Percentiles rank a stretch among this genome's conserved stretches.
Evolutionary conservation across 2,113 vertebrate species (phyloP).

Genomic region (Oostethus manadensis): DNA sequence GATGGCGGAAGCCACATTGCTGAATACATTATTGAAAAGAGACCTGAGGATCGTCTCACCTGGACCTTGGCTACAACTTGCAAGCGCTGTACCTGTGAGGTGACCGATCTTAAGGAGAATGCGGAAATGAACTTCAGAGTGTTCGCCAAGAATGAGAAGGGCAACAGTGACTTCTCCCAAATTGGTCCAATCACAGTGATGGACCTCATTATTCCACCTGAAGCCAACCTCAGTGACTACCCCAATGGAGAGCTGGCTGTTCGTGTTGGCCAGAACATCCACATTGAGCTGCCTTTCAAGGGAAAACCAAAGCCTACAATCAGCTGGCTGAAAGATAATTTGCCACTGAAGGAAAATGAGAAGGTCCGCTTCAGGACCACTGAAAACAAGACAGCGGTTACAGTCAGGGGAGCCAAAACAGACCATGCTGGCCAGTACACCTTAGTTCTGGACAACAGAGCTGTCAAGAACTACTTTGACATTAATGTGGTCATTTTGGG

Average conservation of each 20-base stretch:
- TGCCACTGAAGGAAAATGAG: slow-evolving; percentile 91
- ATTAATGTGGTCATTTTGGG: slow-evolving; percentile 87
- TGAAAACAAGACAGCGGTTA: slow-evolving; percentile 87
- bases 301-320: slow-evolving; percentile 90
- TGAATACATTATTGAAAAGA: slow-evolving; percentile 92
- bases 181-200: slow-evolving; percentile 88
- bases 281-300: slow-evolving; percentile 90
- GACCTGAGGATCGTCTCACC: slow-evolving; percentile 73
- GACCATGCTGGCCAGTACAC: slow-evolving; percentile 93
- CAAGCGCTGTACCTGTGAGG: slow-evolving; percentile 84
- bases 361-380: slow-evolving; percentile 88
- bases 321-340: slow-evolving; percentile 91
- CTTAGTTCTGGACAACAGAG: slow-evolving; percentile 87
- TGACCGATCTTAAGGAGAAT: slow-evolving; percentile 83
- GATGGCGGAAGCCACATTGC: slow-evolving; percentile 92
- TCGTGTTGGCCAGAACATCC: slow-evolving; percentile 90
- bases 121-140: slow-evolving; percentile 87
- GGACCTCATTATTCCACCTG: slow-evolving; percentile 85
- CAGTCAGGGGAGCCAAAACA: slow-evolving; percentile 88
- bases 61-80: slow-evolving; percentile 83
- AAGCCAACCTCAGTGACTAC: slow-evolving; percentile 87
- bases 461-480: slow-evolving; percentile 82
- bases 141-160: slow-evolving; percentile 94
- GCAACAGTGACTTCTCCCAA: slow-evolving; percentile 83
- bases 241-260: slow-evolving; percentile 85